Evolutionary conservation across 2,113 vertebrate genomes (phyloP).

Genomic region (Atherinomorus stipes): DNA sequence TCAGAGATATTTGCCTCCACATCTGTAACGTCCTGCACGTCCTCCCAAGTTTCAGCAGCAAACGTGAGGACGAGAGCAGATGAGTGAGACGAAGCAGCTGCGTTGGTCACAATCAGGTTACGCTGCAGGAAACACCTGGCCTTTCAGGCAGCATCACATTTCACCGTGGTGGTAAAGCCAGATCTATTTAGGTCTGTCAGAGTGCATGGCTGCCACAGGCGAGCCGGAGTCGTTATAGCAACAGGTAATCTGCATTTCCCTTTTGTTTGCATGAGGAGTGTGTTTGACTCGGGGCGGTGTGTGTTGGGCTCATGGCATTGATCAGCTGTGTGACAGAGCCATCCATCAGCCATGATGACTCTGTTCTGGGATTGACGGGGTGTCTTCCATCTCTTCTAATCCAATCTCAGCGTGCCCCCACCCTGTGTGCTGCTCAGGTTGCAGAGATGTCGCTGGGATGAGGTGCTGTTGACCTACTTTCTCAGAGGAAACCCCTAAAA

Average conservation of each 20-base stretch:
- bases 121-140: slow-evolving; percentile 60
- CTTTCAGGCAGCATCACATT: slow-evolving; percentile 49
- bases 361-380: slow-evolving; percentile 49
- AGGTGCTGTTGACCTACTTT: not conserved
- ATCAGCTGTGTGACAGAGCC: slow-evolving; percentile 61
- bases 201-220: slow-evolving; percentile 62
- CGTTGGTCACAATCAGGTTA: slow-evolving; percentile 10
- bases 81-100: not conserved
- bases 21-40: too few species aligned
- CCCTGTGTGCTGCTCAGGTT: slow-evolving; percentile 16
- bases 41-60: not conserved
- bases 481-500: not conserved
- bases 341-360: slow-evolving; percentile 57
- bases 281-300: slow-evolving; percentile 63
- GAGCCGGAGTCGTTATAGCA: slow-evolving; percentile 89
- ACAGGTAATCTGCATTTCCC: slow-evolving; percentile 80
- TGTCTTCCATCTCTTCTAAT: slow-evolving; percentile 42
- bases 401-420: slow-evolving; percentile 24
- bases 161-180: slow-evolving; percentile 49
- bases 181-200: slow-evolving; percentile 47
- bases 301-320: slow-evolving; percentile 53
- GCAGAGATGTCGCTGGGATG: slow-evolving; percentile 20
- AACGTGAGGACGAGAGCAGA: not conserved
- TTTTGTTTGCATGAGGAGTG: slow-evolving; percentile 81
- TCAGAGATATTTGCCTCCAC: slow-evolving; percentile 14